phyloP scores from a whole-genome alignment of 1,140 invertebrate species.

The Manduca sexta region DNA sequence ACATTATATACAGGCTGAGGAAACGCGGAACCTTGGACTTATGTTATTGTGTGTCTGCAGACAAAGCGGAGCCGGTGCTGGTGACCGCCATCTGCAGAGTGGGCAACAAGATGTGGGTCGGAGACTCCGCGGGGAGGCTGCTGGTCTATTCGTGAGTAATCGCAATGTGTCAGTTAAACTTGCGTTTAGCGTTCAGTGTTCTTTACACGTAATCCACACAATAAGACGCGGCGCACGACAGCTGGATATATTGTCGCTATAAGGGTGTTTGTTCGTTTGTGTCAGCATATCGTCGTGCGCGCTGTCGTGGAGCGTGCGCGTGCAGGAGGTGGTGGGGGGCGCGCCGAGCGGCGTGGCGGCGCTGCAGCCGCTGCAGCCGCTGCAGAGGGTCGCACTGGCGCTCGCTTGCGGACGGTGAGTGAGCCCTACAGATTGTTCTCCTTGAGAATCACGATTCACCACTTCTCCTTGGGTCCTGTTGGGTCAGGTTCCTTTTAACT shows the following conservation, averaged over 20 bases:
- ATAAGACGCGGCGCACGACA: neutral
- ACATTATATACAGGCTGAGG: neutral
- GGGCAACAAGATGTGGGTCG: conserved; percentile 86
- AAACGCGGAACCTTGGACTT: neutral
- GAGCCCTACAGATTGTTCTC: neutral
- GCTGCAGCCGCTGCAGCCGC: conserved; percentile 26
- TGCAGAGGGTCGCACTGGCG: conserved; percentile 39
- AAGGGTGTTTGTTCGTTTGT: neutral
- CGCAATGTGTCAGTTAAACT: neutral
- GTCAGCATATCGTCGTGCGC: conserved; percentile 36
- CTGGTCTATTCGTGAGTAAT: conserved; percentile 82
- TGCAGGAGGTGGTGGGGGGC: conserved; percentile 46
- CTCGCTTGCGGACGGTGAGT: conserved; percentile 38
- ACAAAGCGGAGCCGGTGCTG: conserved; percentile 67
- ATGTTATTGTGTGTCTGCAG: conserved; percentile 13
- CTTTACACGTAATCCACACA: too few species aligned
- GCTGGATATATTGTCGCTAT: neutral
- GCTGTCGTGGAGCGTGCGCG: conserved; percentile 32
- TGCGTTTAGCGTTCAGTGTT: neutral
- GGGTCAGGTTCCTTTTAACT: too few species aligned
- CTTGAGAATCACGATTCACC: neutral
- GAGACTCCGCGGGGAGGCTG: conserved; percentile 86
- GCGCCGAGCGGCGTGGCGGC: conserved; percentile 31
- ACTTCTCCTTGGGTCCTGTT: too few species aligned
- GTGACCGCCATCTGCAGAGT: conserved; percentile 81